Evolutionary conservation across 2,113 vertebrate genomes (phyloP), one percentile per base, ranked within the genome.

Genomic region (Anarrhichthys ocellatus): DNA sequence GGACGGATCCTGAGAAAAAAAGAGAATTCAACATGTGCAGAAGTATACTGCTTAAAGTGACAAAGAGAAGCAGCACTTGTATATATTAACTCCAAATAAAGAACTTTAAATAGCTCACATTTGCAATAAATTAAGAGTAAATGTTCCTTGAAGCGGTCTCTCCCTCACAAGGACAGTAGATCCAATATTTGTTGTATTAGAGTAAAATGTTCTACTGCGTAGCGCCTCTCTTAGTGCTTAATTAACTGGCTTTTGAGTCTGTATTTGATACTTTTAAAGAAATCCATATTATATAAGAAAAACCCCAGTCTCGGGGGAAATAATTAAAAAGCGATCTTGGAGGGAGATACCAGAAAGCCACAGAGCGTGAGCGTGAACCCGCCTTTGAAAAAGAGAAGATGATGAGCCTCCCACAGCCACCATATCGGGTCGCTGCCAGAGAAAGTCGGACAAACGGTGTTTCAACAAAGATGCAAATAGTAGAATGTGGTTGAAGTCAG

Each of bases 301-400:
- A 86, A 48, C 40, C 38, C 32, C 10, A 40, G 50, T 80, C 83
- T 66, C 63, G n/a, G 22, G 29, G 73, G 73, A 83, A 73, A 83
- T 70, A 78, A 88, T 83, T 74, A 77, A 77, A 76, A 76, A 74
- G 20, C 20, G 62, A 48, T 36, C 27, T 42, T 44, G n/a, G 24
- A 58, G 62, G 50, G 36, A 73, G 20, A 46, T 65, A 36, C 44
- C 14, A 70, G 42, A 24, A 54, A 38, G 29, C 34, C 17, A 65
- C 9, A 36, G 66, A 36, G 72, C 1, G 7, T 34, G 15, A 1
- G 4, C 2, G 22, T 48, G n/a, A 62, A 46, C 44, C 58, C 48
- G 68, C 61, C 44, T 73, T 76, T 75, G 52, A 71, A 24, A 68
- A 70, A 5, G 54, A 83, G 0, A 36, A 52, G 58, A 48, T 54